Conservation (phyloP, 2,797 vertebrate species). For the Spea hammondii region DNA sequence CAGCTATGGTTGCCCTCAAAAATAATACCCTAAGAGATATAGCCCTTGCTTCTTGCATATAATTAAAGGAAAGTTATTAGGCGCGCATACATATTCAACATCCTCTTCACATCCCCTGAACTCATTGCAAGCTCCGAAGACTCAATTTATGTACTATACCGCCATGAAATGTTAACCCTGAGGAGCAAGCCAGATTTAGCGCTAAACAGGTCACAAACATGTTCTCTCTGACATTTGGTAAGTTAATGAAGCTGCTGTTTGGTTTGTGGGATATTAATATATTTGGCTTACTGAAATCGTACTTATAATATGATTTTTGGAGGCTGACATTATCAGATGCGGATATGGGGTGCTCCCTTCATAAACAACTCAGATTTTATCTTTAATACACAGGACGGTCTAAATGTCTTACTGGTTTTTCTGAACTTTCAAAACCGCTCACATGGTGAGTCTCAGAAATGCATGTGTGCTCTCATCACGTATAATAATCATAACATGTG, state of each 20-base stretch:
- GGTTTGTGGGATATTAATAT: conserved; percentile 56
- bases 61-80: too few species aligned
- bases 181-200: background rate
- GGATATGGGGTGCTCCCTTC: conserved; percentile 32
- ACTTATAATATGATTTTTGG: conserved; percentile 36
- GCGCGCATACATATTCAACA: too few species aligned
- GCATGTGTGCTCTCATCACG: too few species aligned
- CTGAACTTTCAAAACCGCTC: conserved; percentile 35
- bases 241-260: conserved; percentile 60
- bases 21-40: too few species aligned
- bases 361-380: conserved; percentile 22
- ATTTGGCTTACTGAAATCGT: conserved; percentile 48
- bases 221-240: conserved; percentile 50
- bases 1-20: too few species aligned
- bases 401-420: conserved; percentile 36
- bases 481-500: too few species aligned
- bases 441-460: background rate
- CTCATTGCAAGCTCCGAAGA: too few species aligned
- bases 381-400: conserved; percentile 24
- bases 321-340: conserved; percentile 36
- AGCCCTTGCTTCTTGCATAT: too few species aligned
- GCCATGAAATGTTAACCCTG: conserved; percentile 13
- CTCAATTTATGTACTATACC: too few species aligned
- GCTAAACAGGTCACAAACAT: background rate
- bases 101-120: too few species aligned